Base-by-base conservation (phyloP, 1,140 invertebrate genomes). In the Spodoptera frugiperda region DNA sequence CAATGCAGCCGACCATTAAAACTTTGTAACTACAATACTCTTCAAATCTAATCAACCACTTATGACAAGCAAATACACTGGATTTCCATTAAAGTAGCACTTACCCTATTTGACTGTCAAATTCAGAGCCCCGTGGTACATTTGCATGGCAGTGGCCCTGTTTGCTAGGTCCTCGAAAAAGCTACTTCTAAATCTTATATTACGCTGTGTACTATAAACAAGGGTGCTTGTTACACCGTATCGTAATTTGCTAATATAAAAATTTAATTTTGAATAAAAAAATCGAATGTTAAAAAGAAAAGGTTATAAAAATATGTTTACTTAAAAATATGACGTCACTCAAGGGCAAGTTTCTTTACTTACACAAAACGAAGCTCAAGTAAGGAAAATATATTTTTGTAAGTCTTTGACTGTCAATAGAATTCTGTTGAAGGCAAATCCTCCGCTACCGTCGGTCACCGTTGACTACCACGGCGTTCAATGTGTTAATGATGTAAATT, bases 171-270 rank as follows among this genome's bases (percentile, higher is more conserved):
- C 61, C 81, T 81, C 77, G 74, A 81, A 83, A 80, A 83, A 83
- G 81, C 61, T 77, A 83, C 81, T 83, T 80, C 81, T 83, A 78
- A 83, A 83, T 80, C 74, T 68, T n/a, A n/a, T n/a, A n/a, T 59
- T 57, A 25, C 33, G 67, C 25, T 61, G 17, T 51, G n/a, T 57
- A 57, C 15, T 49, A 75, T 74, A 74, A 76, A 78, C 51, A 71
- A 48, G 79, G 75, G 39, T 17, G 74, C 1, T 8, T 61, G 46
- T 83, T 49, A 77, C 74, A 80, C 81, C 61, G 65, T 30, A 30
- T 14, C 14, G 71, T 61, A 73, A 59, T 21, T 21, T 59, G n/a
- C 8, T 10, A n/a, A 6, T 3, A 25, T 25, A 25, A 25, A 25
- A 2, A 25, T 25, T 25, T 25, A 25, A 25, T 9, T 33, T 30